These are phyloP conservation scores for Anneissia japonica DNA, from an alignment of 35 echinoderm and acorn worm genomes.

Conservation along the genomic window DNA sequence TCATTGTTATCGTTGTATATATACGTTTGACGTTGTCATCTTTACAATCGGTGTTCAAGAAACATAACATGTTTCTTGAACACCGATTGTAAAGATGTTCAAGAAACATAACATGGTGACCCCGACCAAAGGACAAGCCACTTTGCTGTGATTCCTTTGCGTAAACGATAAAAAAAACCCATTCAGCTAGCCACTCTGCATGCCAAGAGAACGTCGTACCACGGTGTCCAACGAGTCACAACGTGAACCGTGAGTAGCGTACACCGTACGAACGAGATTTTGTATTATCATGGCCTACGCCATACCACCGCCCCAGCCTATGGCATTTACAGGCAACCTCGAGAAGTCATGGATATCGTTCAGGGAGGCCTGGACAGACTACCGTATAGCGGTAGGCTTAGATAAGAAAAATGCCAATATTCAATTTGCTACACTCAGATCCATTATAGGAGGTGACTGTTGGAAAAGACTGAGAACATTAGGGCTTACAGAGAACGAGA, in stretches of 20 bases:
- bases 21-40: no score
- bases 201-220: neutral
- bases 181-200: neutral
- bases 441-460: conserved; percentile 23
- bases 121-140: neutral
- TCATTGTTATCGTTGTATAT: no score
- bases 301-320: conserved; percentile 22
- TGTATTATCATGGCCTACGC: conserved; percentile 14
- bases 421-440: conserved; percentile 22
- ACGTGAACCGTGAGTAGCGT: neutral
- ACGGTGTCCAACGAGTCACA: neutral
- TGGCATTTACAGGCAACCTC: conserved; percentile 14
- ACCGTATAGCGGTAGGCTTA: conserved; percentile 18
- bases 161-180: neutral
- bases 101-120: neutral
- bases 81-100: no score
- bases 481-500: conserved; percentile 6
- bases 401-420: conserved; percentile 23
- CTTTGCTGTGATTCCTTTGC: neutral
- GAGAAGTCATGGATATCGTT: conserved; percentile 17
- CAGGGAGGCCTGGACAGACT: conserved; percentile 29
- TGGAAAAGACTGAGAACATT: conserved; percentile 13
- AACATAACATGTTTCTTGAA: no score
- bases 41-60: no score
- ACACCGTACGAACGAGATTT: neutral